Evolutionary conservation across 2,113 vertebrate genomes (phyloP).

Genomic region (Myrmophylax atrothorax): DNA sequence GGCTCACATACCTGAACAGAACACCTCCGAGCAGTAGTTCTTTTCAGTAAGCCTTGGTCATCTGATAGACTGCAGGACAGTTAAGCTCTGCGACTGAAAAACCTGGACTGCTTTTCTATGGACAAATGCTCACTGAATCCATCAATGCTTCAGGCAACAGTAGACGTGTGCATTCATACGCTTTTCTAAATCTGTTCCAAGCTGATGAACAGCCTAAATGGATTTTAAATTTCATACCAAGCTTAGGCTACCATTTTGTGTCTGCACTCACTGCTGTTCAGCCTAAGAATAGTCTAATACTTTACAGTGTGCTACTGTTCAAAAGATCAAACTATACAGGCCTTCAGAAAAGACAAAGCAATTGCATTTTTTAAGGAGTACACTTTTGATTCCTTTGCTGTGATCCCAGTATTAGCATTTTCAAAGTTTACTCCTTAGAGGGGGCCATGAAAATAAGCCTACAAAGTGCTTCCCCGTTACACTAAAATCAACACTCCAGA

Average conservation of each 20-base stretch:
- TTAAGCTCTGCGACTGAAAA: not conserved
- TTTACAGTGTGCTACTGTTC: not conserved
- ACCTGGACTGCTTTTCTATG: slow-evolving; percentile 9
- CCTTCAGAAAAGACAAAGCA: slow-evolving; percentile 22
- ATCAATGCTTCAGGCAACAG: slow-evolving; percentile 45
- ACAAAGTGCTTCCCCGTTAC: not conserved
- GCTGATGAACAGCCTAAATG: slow-evolving; percentile 64
- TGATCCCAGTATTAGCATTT: not conserved
- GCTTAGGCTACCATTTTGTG: slow-evolving; percentile 43
- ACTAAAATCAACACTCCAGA: not conserved
- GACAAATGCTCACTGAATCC: not conserved
- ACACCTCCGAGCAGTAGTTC: not conserved
- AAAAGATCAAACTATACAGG: slow-evolving; percentile 1
- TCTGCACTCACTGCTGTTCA: slow-evolving; percentile 26
- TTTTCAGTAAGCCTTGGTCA: not conserved
- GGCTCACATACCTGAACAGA: not conserved
- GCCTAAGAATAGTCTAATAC: slow-evolving; percentile 38
- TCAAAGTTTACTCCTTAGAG: not conserved
- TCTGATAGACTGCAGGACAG: not conserved
- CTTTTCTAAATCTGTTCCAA: slow-evolving; percentile 66
- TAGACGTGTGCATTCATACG: slow-evolving; percentile 20
- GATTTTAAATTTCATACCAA: slow-evolving; percentile 63
- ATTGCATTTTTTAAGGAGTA: slow-evolving; percentile 7
- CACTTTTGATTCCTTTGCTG: slow-evolving; percentile 4
- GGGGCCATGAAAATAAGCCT: not conserved